phyloP scores from a whole-genome alignment of 2,888 invertebrate genomes.

The Spisula subtruncata region DNA sequence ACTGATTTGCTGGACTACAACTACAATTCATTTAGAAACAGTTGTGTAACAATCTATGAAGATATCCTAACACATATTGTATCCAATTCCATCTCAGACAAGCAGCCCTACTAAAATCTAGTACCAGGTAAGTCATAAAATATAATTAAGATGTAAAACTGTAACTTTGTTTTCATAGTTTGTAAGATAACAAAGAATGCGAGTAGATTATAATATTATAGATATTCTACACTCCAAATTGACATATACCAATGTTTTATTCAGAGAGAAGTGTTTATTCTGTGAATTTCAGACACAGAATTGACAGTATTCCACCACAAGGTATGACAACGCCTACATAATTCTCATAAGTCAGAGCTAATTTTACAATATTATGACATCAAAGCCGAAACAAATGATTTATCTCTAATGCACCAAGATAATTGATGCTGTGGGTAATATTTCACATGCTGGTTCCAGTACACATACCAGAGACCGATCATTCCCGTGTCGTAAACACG shows the following conservation, averaged over 20 bases:
- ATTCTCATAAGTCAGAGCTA: not conserved
- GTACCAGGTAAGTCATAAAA: no score
- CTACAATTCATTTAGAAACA: no score
- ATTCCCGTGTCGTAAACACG: not conserved
- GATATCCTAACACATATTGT: no score
- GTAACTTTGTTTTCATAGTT: no score
- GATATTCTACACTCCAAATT: not conserved
- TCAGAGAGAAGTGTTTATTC: not conserved
- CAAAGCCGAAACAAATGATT: not conserved
- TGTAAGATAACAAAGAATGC: no score
- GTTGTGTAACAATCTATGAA: no score
- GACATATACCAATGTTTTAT: not conserved
- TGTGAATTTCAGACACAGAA: no score
- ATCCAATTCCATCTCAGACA: no score
- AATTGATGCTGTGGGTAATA: not conserved
- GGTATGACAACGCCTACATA: not conserved
- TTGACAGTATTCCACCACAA: not conserved
- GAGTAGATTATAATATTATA: not conserved
- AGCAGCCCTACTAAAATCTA: no score
- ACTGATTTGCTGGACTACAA: no score
- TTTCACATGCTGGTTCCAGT: not conserved
- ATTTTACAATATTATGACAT: not conserved
- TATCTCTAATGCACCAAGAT: conserved; percentile 1
- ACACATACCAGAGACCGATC: not conserved
- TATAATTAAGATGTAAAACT: no score